Evolutionary conservation across 2,888 invertebrate species (phyloP).

Genomic region (Neoascia interrupta): DNA sequence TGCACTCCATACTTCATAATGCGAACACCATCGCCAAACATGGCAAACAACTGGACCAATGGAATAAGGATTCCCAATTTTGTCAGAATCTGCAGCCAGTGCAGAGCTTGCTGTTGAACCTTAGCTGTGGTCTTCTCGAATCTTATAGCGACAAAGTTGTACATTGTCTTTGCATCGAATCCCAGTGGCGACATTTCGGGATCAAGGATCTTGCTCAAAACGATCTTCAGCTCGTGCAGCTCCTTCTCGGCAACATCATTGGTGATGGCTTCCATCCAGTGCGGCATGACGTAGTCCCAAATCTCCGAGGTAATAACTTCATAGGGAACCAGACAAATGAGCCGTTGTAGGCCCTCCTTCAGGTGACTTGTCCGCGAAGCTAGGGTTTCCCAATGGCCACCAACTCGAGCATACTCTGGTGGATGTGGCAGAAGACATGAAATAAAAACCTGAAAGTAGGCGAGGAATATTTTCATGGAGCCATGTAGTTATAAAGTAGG

Average conservation of each 20-base stretch:
- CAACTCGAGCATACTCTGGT: constrained; percentile 95
- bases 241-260: constrained; percentile 95
- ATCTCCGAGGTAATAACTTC: constrained; percentile 97
- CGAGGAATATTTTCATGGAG: not conserved
- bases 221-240: constrained; percentile 89
- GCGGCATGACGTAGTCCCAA: constrained; percentile 99
- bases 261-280: constrained; percentile 99
- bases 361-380: constrained; percentile 93
- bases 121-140: constrained; percentile 90
- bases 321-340: constrained; percentile 98
- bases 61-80: constrained; percentile 94
- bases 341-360: constrained; percentile 95
- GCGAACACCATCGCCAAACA: constrained; percentile 93
- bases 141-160: constrained; percentile 93
- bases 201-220: constrained; percentile 95
- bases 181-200: constrained; percentile 97
- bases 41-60: constrained; percentile 90
- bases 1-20: constrained; percentile 84
- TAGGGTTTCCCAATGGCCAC: constrained; percentile 96
- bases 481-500: not conserved
- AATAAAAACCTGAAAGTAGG: constrained; percentile 83
- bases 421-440: constrained; percentile 97
- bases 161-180: constrained; percentile 96
- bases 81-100: constrained; percentile 93
- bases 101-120: constrained; percentile 92